These are phyloP conservation scores for Nasonia oneida DNA, from an alignment of 2,888 invertebrate species.

Conservation along the genomic window DNA sequence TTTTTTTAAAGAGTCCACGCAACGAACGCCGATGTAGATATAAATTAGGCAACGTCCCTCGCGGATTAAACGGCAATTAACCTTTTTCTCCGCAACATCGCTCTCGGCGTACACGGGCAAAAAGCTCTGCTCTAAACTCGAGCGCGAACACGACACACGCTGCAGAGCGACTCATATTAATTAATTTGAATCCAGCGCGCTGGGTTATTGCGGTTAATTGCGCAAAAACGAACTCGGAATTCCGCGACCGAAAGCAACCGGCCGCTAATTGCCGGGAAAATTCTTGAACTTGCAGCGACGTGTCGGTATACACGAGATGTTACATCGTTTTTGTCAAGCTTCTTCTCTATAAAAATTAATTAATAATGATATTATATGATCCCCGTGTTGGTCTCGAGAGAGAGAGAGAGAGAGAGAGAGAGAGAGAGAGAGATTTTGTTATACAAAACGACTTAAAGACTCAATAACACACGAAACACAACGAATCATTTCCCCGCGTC, in stretches of 20 bases:
- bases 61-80: constrained; percentile 55
- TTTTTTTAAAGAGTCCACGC: not conserved
- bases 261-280: constrained; percentile 54
- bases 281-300: constrained; percentile 32
- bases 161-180: constrained; percentile 42
- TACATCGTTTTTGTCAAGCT: not conserved
- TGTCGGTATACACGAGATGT: not conserved
- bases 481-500: not conserved
- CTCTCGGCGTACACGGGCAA: not conserved
- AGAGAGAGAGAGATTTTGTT: not conserved
- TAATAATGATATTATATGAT: not conserved
- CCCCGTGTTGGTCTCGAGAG: not conserved
- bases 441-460: not conserved
- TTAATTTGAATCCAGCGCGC: constrained; percentile 58
- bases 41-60: constrained; percentile 15
- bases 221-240: constrained; percentile 40
- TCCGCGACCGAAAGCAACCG: not conserved
- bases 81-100: constrained; percentile 34
- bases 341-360: not conserved
- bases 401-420: too few relatives aligned
- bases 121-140: constrained; percentile 34
- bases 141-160: not conserved
- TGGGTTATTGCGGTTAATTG: constrained; percentile 55
- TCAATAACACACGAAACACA: not conserved
- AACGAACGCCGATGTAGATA: not conserved